These are phyloP conservation scores for Drosophila parvula DNA, from an alignment of 1,140 invertebrate species.

Conservation along the genomic window DNA sequence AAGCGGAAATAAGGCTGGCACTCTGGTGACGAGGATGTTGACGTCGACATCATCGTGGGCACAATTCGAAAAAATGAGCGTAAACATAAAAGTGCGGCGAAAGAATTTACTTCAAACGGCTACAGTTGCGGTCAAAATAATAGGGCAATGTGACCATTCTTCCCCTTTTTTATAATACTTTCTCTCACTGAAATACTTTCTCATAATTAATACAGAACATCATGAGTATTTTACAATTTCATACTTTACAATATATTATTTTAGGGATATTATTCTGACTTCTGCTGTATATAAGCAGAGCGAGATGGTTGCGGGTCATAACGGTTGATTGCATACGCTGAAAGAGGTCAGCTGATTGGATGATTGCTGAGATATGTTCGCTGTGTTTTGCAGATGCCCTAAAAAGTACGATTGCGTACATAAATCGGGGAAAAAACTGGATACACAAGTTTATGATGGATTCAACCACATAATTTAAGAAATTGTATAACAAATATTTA, in stretches of 20 bases:
- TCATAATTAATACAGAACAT: background rate
- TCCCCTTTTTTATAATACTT: background rate
- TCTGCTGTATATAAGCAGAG: conserved; percentile 1
- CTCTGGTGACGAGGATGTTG: conserved; percentile 75
- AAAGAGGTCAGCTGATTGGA: conserved; percentile 78
- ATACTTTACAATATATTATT: background rate
- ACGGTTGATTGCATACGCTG: conserved; percentile 75
- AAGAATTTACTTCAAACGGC: conserved; percentile 59
- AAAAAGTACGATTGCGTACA: conserved; percentile 42
- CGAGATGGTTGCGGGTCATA: conserved; percentile 39
- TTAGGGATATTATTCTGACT: background rate
- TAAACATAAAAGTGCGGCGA: conserved; percentile 75
- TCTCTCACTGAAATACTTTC: too few species aligned
- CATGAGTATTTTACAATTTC: too few species aligned
- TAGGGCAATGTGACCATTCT: background rate
- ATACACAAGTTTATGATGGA: conserved; percentile 10
- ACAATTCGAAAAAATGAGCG: conserved; percentile 76
- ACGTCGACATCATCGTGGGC: conserved; percentile 68
- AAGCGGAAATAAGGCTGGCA: conserved; percentile 41
- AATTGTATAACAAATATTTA: background rate
- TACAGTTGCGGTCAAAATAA: conserved; percentile 4
- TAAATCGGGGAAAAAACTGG: conserved; percentile 12
- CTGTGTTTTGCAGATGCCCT: conserved; percentile 35
- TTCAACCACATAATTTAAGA: background rate
- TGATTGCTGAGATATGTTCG: conserved; percentile 57